Percentiles rank a stretch among this genome's conserved stretches.
phyloP scores from a whole-genome alignment of 1,140 invertebrate species.

The Branchinecta lynchi region DNA sequence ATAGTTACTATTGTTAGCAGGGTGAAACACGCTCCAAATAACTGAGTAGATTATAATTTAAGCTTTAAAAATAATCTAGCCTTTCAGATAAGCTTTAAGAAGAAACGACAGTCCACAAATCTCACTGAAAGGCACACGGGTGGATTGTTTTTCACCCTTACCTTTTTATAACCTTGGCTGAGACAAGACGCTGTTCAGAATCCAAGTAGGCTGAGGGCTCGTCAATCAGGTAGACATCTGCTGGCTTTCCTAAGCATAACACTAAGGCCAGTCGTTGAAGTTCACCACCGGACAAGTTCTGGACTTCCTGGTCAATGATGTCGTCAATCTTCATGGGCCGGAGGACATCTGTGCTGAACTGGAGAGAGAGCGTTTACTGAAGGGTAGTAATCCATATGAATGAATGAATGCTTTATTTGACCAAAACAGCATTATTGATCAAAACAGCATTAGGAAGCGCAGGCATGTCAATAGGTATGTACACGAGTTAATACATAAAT shows the following conservation, averaged over 20 bases:
- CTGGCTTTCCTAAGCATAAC: conserved; percentile 92
- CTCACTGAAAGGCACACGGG: conserved; percentile 15
- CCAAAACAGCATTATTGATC: too few species aligned
- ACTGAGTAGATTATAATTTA: too few species aligned
- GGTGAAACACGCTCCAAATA: too few species aligned
- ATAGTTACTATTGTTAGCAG: too few species aligned
- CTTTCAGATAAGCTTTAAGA: conserved; percentile 18
- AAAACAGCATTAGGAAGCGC: too few species aligned
- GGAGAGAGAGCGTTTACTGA: conserved; percentile 23
- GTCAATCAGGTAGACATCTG: conserved; percentile 97
- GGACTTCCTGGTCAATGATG: conserved; percentile 96
- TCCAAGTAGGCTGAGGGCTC: conserved; percentile 98
- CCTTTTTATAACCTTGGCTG: conserved; percentile 97
- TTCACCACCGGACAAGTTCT: conserved; percentile 97
- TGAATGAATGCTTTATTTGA: too few species aligned
- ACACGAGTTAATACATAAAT: too few species aligned
- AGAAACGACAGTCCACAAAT: background rate
- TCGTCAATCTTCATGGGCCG: conserved; percentile 95
- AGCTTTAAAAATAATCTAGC: conserved; percentile 15
- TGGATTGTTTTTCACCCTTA: conserved; percentile 29
- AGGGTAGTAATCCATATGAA: conserved; percentile 4
- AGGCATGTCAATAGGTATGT: too few species aligned
- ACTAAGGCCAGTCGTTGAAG: conserved; percentile 92
- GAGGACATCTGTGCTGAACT: conserved; percentile 98
- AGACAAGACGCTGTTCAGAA: conserved; percentile 98